These are phyloP conservation scores for Nothobranchius kuhntae DNA, from an alignment of 2,113 vertebrate species.

Conservation along the genomic window DNA sequence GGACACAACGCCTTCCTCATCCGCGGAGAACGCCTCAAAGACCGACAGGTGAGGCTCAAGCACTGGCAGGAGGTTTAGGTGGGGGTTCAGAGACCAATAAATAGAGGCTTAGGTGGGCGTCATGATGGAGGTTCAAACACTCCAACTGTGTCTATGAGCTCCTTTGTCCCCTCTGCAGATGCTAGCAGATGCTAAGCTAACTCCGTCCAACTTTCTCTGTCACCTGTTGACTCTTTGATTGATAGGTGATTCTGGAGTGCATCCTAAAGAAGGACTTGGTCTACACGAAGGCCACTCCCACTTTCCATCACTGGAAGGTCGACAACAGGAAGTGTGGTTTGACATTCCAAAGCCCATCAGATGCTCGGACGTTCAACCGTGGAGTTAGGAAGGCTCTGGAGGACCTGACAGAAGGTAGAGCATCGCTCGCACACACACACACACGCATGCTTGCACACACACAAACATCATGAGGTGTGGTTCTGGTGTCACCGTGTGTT, in stretches of 20 bases:
- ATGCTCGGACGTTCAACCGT: slow-evolving; percentile 93
- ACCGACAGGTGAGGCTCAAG: slow-evolving; percentile 86
- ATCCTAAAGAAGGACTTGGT: slow-evolving; percentile 94
- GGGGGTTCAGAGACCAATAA: background rate
- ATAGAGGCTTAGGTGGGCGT: too few relatives aligned
- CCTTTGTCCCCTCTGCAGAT: too few relatives aligned
- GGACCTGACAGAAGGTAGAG: slow-evolving; percentile 93
- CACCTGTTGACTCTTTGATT: background rate
- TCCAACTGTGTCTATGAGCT: too few relatives aligned
- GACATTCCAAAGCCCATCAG: slow-evolving; percentile 93
- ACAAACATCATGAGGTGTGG: background rate
- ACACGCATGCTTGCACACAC: too few relatives aligned
- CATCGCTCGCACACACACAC: too few relatives aligned
- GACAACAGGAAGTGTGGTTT: slow-evolving; percentile 95
- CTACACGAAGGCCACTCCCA: slow-evolving; percentile 97
- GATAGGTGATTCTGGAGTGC: slow-evolving; percentile 94
- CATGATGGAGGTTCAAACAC: background rate
- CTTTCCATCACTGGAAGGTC: slow-evolving; percentile 97
- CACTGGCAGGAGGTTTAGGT: background rate
- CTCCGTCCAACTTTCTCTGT: too few relatives aligned
- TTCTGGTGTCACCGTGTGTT: background rate
- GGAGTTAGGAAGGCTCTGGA: slow-evolving; percentile 96
- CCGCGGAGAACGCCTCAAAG: slow-evolving; percentile 92
- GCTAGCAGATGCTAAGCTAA: too few relatives aligned
- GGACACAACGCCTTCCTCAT: slow-evolving; percentile 93